Conservation (phyloP, 1,140 invertebrate genomes). For the Orchestia grillus region DNA sequence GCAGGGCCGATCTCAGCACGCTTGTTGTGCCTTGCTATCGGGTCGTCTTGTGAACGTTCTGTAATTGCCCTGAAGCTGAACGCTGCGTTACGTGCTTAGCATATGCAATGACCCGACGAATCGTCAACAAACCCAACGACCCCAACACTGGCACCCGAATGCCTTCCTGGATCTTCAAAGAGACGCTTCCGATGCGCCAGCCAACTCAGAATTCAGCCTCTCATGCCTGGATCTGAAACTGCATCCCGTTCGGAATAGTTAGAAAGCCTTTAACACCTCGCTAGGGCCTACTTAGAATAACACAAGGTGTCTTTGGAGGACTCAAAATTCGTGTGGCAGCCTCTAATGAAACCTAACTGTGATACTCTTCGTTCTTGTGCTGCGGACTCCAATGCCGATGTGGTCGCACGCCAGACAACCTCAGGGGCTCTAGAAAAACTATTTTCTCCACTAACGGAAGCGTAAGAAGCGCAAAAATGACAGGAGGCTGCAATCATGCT, state of each 20-base stretch:
- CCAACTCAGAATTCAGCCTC: neutral
- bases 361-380: neutral
- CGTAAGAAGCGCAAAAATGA: neutral
- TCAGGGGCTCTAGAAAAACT: neutral
- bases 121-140: neutral
- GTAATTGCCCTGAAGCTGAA: constrained; percentile 54
- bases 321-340: constrained; percentile 13
- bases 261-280: constrained; percentile 54
- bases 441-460: neutral
- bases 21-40: constrained; percentile 32
- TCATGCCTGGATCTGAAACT: constrained; percentile 37
- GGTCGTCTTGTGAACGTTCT: constrained; percentile 24
- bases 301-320: constrained; percentile 18
- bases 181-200: neutral
- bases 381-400: no score
- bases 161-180: neutral
- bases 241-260: constrained; percentile 52
- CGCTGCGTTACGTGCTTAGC: constrained; percentile 47
- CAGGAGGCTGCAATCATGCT: neutral
- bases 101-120: neutral
- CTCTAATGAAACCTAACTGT: constrained; percentile 1
- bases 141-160: neutral
- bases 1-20: neutral
- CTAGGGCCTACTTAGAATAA: constrained; percentile 52
- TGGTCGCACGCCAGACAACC: neutral